phyloP scores from a whole-genome alignment of 2,113 vertebrate genomes.

The Megaleporinus macrocephalus region DNA sequence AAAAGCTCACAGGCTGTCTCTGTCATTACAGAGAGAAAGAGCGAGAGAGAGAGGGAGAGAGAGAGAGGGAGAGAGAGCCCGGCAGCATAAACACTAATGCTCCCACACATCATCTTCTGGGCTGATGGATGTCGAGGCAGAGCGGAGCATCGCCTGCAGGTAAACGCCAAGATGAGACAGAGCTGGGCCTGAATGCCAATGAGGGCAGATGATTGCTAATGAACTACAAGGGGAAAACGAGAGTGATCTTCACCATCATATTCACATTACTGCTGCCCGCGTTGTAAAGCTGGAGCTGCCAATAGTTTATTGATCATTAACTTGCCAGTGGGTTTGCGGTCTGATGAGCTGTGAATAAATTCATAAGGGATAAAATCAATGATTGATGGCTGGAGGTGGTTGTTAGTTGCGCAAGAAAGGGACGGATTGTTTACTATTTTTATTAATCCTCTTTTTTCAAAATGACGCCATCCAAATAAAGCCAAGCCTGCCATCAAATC shows the following conservation, averaged over 20 bases:
- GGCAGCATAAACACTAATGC: slow-evolving; percentile 35
- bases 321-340: not conserved
- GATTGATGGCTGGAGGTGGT: slow-evolving; percentile 10
- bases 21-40: slow-evolving; percentile 35
- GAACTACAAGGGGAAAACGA: slow-evolving; percentile 39
- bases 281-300: slow-evolving; percentile 16
- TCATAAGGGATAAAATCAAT: slow-evolving; percentile 17
- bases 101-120: slow-evolving; percentile 18
- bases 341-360: slow-evolving; percentile 37
- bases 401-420: slow-evolving; percentile 1
- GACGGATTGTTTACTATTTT: not conserved
- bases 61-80: slow-evolving; percentile 13
- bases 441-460: not conserved
- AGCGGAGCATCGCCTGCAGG: slow-evolving; percentile 48
- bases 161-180: slow-evolving; percentile 28
- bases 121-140: slow-evolving; percentile 46
- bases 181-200: slow-evolving; percentile 45
- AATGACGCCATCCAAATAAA: not conserved
- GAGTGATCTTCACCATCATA: slow-evolving; percentile 37
- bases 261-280: slow-evolving; percentile 31
- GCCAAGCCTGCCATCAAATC: not conserved
- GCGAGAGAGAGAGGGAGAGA: slow-evolving; percentile 10
- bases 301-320: slow-evolving; percentile 45
- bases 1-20: slow-evolving; percentile 37
- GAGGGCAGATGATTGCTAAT: slow-evolving; percentile 45